Base-by-base conservation (phyloP, 2,888 invertebrate genomes). In the Pyrochroa serraticornis region DNA sequence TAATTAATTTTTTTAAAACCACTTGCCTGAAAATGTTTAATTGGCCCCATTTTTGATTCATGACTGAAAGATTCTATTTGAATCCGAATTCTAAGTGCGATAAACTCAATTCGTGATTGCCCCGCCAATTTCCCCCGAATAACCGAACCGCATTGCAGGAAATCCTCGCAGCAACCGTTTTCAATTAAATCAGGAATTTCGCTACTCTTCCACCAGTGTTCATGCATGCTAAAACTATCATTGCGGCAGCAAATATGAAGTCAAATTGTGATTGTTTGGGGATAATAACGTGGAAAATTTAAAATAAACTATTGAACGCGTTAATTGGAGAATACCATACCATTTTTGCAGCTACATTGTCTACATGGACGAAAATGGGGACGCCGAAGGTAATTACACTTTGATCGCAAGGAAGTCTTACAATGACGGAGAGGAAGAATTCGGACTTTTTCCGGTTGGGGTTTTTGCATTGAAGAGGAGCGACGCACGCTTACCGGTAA, bases 331-430 rank as follows among this genome's bases (percentile, higher is more conserved):
- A 22, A 22, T 3, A 22, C 2, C 22, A 5, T n/a, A n/a, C n/a
- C n/a, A n/a, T n/a, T 5, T 22, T 22, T 22, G n/a, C 76, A 93
- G 95, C 37, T 95, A 94, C 77, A 89, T 91, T 82, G 90, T 92
- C n/a, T 90, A 92, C 73, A 93, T 96, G 85, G 95, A 96, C 77
- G 89, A 91, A 70, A 90, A 92, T 71, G 95, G 94, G 0, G 95
- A 96, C 74, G 93, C 95, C 0, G 93, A 93, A 73, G 96, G 96
- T 7, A 96, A 96, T 84, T 96, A 95, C 80, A 94, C 95, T 0
- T 82, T 96, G 61, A 84, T 96, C 66, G 88, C 90, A 2, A 73
- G 83, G 47, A 82, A 82, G 59, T 71, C 71, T 47, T 69, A 80
- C 41, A 56, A 69, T 62, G 36, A 63, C 51, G 65, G 56, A 30